A percentile compares a stretch with the other conserved stretches of the same genome.
Conservation (phyloP, 2,888 invertebrate genomes). For the Dicyrtoma fusca region DNA sequence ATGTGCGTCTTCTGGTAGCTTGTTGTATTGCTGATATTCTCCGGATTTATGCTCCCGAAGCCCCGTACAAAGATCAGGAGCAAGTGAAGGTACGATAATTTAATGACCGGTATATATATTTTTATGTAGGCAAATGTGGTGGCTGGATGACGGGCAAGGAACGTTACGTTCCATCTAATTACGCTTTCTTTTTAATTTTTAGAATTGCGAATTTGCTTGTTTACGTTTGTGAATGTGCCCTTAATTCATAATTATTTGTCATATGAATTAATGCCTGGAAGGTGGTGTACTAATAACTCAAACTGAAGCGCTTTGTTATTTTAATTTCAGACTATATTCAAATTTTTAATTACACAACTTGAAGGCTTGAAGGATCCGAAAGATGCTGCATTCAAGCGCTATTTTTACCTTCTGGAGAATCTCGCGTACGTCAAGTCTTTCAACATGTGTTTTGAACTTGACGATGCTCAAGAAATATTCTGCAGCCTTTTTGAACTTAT, state of each 20-base stretch:
- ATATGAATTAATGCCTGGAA: no score
- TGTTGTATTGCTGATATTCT: constrained; percentile 98
- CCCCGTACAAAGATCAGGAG: constrained; percentile 94
- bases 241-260: no score
- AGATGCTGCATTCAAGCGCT: constrained; percentile 95
- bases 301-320: neutral
- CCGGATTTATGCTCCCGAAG: constrained; percentile 95
- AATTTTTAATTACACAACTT: constrained; percentile 92
- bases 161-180: no score
- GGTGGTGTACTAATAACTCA: no score
- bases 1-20: constrained; percentile 91
- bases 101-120: neutral
- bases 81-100: constrained; percentile 71
- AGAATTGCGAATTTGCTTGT: no score
- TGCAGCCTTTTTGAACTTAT: constrained; percentile 89
- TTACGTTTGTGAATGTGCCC: no score
- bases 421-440: constrained; percentile 97
- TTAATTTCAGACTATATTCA: constrained; percentile 74
- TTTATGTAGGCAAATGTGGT: no score
- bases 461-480: constrained; percentile 96
- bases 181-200: no score
- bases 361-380: constrained; percentile 93
- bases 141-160: no score
- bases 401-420: constrained; percentile 96
- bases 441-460: constrained; percentile 97